These are phyloP conservation scores for Phaedon cochleariae DNA, from an alignment of 2,888 invertebrate genomes.

Conservation along the genomic window DNA sequence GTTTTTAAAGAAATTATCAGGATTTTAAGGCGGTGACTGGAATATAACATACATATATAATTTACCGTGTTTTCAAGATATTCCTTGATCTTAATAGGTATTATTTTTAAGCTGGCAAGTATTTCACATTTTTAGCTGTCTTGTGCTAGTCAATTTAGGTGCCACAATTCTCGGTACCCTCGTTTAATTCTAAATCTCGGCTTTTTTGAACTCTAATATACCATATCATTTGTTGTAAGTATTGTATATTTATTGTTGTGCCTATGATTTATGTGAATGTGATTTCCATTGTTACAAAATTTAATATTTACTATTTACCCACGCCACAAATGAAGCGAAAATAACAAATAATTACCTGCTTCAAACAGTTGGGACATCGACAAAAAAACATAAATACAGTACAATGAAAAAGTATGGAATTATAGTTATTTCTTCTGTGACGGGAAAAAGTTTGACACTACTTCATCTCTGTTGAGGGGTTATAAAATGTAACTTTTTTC, in stretches of 20 bases:
- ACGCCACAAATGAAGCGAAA: neutral
- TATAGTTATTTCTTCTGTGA: too few species aligned
- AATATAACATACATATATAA: neutral
- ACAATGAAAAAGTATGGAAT: too few species aligned
- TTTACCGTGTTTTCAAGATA: neutral
- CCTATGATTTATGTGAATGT: slow-evolving; percentile 2
- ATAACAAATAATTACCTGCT: neutral
- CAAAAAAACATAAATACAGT: too few species aligned
- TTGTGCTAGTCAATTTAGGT: slow-evolving; percentile 33
- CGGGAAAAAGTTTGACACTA: too few species aligned
- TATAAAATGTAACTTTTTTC: too few species aligned
- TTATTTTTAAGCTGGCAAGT: slow-evolving; percentile 28
- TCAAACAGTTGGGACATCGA: too few species aligned
- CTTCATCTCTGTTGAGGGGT: too few species aligned
- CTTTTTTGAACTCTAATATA: neutral
- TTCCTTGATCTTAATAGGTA: neutral
- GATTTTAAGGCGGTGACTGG: neutral
- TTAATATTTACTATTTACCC: neutral
- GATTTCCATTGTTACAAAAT: slow-evolving; percentile 1
- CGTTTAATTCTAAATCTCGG: neutral
- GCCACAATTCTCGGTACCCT: slow-evolving; percentile 12
- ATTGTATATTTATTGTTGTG: slow-evolving; percentile 13
- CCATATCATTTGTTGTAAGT: slow-evolving; percentile 14
- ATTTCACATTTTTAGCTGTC: slow-evolving; percentile 17
- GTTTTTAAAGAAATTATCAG: neutral